Evolutionary conservation across 2,888 invertebrate species (phyloP), one percentile per base, ranked within the genome.

Genomic region (Anodontia alba): DNA sequence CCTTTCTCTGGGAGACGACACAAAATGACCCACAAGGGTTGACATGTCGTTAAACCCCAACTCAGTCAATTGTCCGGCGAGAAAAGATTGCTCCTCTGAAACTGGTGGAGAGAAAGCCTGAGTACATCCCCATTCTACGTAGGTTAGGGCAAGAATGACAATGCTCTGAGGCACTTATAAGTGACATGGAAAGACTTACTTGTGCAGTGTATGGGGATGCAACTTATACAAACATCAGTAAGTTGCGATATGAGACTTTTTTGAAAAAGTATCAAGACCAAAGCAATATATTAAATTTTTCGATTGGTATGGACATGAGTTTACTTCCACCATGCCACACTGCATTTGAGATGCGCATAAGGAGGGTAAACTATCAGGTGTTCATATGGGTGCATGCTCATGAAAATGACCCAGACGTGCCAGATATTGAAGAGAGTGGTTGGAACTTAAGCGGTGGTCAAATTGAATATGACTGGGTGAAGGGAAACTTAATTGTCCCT

Each of bases 51-150:
- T n/a, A n/a, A n/a, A n/a, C n/a, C n/a, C n/a, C n/a, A n/a, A n/a
- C n/a, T n/a, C n/a, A n/a, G n/a, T n/a, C n/a, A n/a, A n/a, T 85
- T 70, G 83, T 86, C 0, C 17, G 80, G 3, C 15, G 46, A 20
- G 46, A 17, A 46, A 46, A 46, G 46, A 46, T 77, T 1, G 1
- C 17, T 0, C 68, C 81, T 0, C 0, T 84, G 26, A 84, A 81
- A 42, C 1, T 72, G 0, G 0, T 84, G 0, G 69, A 54, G 5
- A 23, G 26, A 26, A 54, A 54, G 3, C 54, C 26, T 3, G 26
- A 54, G 54, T 54, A 26, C n/a, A 26, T 54, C 26, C 54, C 54
- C 2, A 26, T 54, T 54, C 26, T 26, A 12, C 26, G 26, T 8
- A 54, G 26, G 15, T 2, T 54, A 54, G 54, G 54, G 2, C 54